A percentile compares a stretch with the other conserved stretches of the same genome.
Conservation (phyloP, 2,888 invertebrate species). For the Galerucella nymphaeae region DNA sequence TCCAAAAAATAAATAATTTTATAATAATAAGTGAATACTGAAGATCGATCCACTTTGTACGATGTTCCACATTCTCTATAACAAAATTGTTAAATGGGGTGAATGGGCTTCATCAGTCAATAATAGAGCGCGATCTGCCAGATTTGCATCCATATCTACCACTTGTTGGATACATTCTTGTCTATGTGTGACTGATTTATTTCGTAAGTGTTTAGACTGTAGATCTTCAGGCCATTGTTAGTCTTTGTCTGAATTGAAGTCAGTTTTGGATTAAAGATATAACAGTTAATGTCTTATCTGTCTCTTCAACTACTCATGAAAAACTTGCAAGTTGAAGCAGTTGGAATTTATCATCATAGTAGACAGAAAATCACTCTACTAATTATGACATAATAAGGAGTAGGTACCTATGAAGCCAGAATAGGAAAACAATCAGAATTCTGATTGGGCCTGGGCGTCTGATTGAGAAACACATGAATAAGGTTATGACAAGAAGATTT, state of each 20-base stretch:
- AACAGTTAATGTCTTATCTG: not conserved
- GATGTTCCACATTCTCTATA: not conserved
- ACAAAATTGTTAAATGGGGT: not conserved
- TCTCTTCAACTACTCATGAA: not conserved
- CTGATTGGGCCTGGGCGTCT: too few relatives aligned
- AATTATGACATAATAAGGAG: too few relatives aligned
- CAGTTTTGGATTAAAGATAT: not conserved
- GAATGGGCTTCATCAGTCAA: not conserved
- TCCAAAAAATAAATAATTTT: too few relatives aligned
- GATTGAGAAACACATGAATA: too few relatives aligned
- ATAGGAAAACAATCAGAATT: too few relatives aligned
- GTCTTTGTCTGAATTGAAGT: not conserved
- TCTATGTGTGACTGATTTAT: not conserved
- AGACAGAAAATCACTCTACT: too few relatives aligned
- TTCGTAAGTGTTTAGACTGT: not conserved
- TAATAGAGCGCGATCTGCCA: not conserved
- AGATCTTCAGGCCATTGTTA: not conserved
- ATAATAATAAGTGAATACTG: too few relatives aligned
- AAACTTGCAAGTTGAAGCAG: not conserved
- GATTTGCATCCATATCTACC: not conserved
- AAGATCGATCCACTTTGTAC: not conserved
- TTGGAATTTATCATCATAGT: too few relatives aligned
- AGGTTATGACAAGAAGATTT: too few relatives aligned
- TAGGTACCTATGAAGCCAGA: too few relatives aligned
- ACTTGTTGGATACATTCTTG: constrained; percentile 6